These are phyloP conservation scores for Calcarius ornatus DNA, from an alignment of 2,113 vertebrate genomes.

Conservation along the genomic window DNA sequence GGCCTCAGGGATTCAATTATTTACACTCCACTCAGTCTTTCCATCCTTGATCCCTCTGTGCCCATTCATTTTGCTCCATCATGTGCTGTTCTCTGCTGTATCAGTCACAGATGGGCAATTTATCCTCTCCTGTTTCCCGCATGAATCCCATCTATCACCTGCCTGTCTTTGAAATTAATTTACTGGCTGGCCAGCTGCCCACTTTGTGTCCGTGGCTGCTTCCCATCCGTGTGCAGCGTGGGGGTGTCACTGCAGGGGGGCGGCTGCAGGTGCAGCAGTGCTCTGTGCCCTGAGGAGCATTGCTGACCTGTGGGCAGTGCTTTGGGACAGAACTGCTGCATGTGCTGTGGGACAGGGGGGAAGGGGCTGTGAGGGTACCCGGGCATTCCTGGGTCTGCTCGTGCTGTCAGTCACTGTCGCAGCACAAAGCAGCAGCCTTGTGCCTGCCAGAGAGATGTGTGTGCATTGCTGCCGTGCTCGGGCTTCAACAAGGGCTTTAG, in stretches of 20 bases:
- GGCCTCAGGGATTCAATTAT: slow-evolving; percentile 22
- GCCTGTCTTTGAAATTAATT: slow-evolving; percentile 19
- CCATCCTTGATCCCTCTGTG: background rate
- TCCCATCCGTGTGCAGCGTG: background rate
- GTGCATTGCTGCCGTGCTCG: background rate
- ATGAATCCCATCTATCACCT: background rate
- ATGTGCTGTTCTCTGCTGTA: background rate
- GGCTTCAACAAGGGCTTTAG: background rate
- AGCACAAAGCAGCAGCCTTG: background rate
- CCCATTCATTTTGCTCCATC: background rate
- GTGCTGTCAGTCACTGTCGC: background rate
- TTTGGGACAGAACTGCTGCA: background rate
- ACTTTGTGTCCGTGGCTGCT: background rate
- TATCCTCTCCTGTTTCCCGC: background rate
- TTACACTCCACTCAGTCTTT: background rate
- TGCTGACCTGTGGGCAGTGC: background rate
- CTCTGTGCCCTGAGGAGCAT: background rate
- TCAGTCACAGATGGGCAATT: slow-evolving; percentile 13
- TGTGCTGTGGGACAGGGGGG: background rate
- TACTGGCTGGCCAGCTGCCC: background rate
- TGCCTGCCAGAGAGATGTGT: background rate
- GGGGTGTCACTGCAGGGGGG: background rate
- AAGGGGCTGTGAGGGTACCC: background rate
- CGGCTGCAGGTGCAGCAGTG: background rate
- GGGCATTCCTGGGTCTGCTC: background rate